Base-by-base conservation (phyloP, 2,797 vertebrate species). In the Dryobates pubescens region DNA sequence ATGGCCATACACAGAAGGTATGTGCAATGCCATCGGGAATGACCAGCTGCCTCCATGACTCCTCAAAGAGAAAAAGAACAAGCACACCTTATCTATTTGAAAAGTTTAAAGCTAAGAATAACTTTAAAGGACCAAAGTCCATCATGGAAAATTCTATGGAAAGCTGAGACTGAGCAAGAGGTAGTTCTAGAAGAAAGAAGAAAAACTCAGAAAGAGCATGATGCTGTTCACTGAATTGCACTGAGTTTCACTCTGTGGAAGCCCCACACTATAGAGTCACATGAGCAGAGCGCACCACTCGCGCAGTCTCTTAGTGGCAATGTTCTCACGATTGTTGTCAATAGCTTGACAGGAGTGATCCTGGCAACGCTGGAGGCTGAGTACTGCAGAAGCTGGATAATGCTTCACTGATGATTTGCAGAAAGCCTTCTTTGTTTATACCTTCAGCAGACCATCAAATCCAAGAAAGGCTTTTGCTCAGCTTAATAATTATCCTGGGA, bases 391-490 rank as follows among this genome's bases (percentile, higher is more conserved):
- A 89, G 74, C 88, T 81, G 74, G 18, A 82, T 89, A 79, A 75
- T 3, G 16, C 70, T 77, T 51, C 57, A 72, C 5, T 90, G 94
- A 96, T 74, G 67, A 82, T 92, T 90, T 93, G 88, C 95, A 96
- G 96, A 96, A 95, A 88, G 17, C 9, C 30, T 24, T 58, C 8
- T 34, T 15, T 93, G 86, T 95, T 94, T 96, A 43, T 77, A 53
- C 94, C 93, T 95, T 79, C 96, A 97, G 76, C 81, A 96, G 97
- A 97, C 96, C 97, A 97, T 98, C 97, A 97, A 96, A 96, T 97
- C n/a, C 76, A 81, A 85, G 65, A 87, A 88, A 91, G 0, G 3
- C 71, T 95, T 91, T 91, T 51, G 91, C 91, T 88, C 86, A 88
- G 53, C 77, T 91, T 67, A 86, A 90, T 94, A 95, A 82, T 84